These are phyloP conservation scores for Neotoma lepida DNA, from an alignment of 2,113 vertebrate genomes.

Conservation along the genomic window DNA sequence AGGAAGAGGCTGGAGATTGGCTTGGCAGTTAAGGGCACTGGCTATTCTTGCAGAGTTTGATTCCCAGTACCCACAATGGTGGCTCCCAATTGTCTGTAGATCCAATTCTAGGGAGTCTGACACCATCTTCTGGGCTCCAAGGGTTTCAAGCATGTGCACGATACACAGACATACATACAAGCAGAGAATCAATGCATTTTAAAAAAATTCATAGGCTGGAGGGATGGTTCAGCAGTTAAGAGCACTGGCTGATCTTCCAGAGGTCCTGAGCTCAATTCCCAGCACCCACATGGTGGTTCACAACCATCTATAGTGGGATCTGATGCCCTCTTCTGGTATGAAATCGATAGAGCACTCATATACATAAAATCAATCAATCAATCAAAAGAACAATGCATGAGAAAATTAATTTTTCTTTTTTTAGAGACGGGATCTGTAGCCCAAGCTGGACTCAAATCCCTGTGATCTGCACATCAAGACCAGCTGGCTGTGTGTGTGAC, in stretches of 20 bases:
- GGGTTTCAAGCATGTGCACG: not conserved
- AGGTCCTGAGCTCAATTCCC: too few relatives aligned
- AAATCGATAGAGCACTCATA: not conserved
- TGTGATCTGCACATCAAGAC: not conserved
- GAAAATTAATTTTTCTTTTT: not conserved
- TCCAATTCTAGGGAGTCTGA: not conserved
- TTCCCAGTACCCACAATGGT: not conserved
- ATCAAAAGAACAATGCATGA: not conserved
- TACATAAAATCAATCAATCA: not conserved
- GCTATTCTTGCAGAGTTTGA: not conserved
- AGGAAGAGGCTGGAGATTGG: not conserved
- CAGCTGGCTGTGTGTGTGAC: not conserved
- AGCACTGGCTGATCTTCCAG: too few relatives aligned
- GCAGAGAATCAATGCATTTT: too few relatives aligned
- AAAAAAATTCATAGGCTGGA: too few relatives aligned
- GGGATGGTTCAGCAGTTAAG: too few relatives aligned
- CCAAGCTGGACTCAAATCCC: not conserved
- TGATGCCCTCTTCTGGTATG: too few relatives aligned
- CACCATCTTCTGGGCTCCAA: not conserved
- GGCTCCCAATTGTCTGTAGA: not conserved
- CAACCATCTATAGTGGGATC: too few relatives aligned
- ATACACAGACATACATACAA: not conserved
- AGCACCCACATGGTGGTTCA: too few relatives aligned
- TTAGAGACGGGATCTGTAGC: not conserved
- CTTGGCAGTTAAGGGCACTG: too few relatives aligned